phyloP scores from a whole-genome alignment of 2,888 invertebrate species.

The Sinotaia quadrata region DNA sequence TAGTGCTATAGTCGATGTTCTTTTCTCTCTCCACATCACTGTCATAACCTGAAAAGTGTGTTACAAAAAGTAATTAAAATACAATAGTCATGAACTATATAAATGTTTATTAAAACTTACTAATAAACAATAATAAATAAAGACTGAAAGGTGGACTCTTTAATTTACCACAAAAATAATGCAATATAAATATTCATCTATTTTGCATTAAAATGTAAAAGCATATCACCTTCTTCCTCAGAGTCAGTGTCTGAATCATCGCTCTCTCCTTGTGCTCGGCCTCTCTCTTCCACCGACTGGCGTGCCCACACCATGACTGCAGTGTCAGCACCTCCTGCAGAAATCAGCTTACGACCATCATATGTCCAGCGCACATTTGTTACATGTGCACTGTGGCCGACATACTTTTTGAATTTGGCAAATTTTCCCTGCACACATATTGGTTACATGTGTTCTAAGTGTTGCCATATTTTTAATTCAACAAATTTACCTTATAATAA shows the following conservation, averaged over 20 bases:
- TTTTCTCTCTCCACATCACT: slow-evolving; percentile 72
- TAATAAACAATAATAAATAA: no score
- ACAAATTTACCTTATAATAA: no score
- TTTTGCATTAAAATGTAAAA: no score
- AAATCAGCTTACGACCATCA: slow-evolving; percentile 68
- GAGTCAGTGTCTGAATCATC: slow-evolving; percentile 72
- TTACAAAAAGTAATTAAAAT: background rate
- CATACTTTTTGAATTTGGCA: slow-evolving; percentile 71
- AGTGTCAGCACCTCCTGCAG: slow-evolving; percentile 73
- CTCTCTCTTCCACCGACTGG: slow-evolving; percentile 39
- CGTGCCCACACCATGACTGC: slow-evolving; percentile 72
- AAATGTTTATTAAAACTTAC: background rate
- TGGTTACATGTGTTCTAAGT: no score
- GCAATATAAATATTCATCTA: no score
- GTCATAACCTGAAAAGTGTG: slow-evolving; percentile 69
- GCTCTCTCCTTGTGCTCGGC: slow-evolving; percentile 61
- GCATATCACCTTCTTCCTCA: slow-evolving; percentile 68
- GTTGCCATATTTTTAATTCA: no score
- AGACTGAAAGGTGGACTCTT: no score
- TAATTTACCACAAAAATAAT: no score
- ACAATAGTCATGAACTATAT: background rate
- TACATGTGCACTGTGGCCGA: slow-evolving; percentile 73
- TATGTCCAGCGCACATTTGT: slow-evolving; percentile 72
- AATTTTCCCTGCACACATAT: slow-evolving; percentile 70
- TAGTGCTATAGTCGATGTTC: slow-evolving; percentile 69